Evolutionary conservation across 1,140 invertebrate species (phyloP).

Genomic region (Paracyclopina nana): DNA sequence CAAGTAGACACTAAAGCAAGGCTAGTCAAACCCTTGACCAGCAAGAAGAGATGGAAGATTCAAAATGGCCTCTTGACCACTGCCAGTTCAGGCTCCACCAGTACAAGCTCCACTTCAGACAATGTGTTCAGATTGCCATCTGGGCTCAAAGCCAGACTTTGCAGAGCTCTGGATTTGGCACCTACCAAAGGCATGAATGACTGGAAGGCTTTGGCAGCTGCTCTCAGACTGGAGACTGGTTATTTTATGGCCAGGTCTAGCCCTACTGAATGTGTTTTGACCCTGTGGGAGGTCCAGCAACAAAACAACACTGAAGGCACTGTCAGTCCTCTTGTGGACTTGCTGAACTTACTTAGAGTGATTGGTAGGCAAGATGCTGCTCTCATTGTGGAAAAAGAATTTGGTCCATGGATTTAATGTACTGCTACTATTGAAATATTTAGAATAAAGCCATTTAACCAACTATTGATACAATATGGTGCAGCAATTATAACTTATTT

Average conservation of each 20-base stretch:
- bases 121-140: background rate
- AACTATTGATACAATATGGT: no score
- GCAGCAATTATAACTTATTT: no score
- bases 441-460: no score
- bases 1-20: no score
- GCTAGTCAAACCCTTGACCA: no score
- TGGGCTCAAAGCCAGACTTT: background rate
- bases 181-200: background rate
- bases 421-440: no score
- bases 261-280: background rate
- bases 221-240: background rate
- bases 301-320: background rate
- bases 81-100: no score
- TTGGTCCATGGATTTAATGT: background rate
- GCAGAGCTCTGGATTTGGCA: background rate
- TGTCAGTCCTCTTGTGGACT: background rate
- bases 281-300: conserved; percentile 4
- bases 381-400: background rate
- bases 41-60: no score
- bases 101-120: no score
- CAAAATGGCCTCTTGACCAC: no score
- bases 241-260: background rate
- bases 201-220: background rate
- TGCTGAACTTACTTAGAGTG: conserved; percentile 4
- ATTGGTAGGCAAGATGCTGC: background rate